A percentile compares a stretch with the other conserved stretches of the same genome.
Evolutionary conservation across 1,140 invertebrate species (phyloP).

Genomic region (Drosophila elegans): DNA sequence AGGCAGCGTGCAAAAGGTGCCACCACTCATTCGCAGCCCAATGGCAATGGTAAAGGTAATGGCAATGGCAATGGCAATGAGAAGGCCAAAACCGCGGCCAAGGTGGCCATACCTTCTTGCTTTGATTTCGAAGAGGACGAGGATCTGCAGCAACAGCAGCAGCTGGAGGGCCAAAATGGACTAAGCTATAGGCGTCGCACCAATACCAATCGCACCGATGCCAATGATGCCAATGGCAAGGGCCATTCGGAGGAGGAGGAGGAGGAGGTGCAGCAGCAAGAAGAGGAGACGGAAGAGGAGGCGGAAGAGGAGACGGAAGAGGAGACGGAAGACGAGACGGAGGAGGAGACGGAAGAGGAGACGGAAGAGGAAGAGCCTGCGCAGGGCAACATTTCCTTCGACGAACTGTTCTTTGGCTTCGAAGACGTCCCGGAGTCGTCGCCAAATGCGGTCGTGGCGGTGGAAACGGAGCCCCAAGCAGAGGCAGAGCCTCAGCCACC

Average conservation of each 20-base stretch:
- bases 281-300: too few species aligned
- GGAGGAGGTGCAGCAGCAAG: too few species aligned
- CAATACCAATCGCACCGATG: conserved; percentile 17
- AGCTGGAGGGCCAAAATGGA: conserved; percentile 32
- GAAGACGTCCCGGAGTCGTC: conserved; percentile 6
- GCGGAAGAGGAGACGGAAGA: too few species aligned
- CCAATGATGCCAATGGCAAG: conserved; percentile 2
- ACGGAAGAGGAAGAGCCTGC: neutral
- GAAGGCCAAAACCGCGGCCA: conserved; percentile 2
- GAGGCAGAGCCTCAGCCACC: neutral
- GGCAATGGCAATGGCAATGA: neutral
- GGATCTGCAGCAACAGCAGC: conserved; percentile 35
- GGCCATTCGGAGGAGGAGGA: neutral
- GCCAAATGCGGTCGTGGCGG: too few species aligned
- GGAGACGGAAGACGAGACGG: too few species aligned
- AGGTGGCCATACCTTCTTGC: conserved; percentile 42
- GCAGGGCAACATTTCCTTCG: neutral
- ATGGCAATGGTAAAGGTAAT: neutral
- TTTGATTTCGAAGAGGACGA: conserved; percentile 71
- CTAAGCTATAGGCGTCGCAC: conserved; percentile 39
- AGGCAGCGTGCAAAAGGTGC: conserved; percentile 13
- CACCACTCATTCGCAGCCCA: neutral
- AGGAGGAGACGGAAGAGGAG: conserved; percentile 1
- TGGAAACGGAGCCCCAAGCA: too few species aligned
- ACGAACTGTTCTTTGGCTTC: conserved; percentile 40